phyloP scores from a whole-genome alignment of 2,888 invertebrate genomes.

The Idaea straminata region DNA sequence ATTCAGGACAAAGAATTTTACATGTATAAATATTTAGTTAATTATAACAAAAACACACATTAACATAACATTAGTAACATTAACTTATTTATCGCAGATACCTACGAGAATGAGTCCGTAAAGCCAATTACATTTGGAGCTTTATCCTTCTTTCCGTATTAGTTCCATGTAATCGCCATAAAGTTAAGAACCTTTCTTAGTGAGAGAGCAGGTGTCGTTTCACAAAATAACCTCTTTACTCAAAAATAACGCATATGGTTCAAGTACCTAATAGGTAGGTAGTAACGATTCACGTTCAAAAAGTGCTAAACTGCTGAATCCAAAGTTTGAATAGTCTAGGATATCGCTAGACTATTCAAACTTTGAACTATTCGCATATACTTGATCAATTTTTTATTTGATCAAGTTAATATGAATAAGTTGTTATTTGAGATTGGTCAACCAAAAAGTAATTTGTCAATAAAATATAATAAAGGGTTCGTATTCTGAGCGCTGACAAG shows the following conservation, averaged over 20 bases:
- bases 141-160: constrained; percentile 30
- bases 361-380: no score
- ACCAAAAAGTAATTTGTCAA: no score
- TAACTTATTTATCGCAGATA: neutral
- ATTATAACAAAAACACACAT: neutral
- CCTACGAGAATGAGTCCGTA: constrained; percentile 13
- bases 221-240: constrained; percentile 39
- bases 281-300: constrained; percentile 17
- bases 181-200: constrained; percentile 32
- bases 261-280: constrained; percentile 21
- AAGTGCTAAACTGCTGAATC: neutral
- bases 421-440: no score
- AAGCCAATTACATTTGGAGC: constrained; percentile 36
- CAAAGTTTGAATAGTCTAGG: no score
- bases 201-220: constrained; percentile 37
- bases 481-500: no score
- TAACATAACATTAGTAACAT: neutral
- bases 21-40: no score
- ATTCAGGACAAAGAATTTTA: no score
- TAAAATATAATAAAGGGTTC: no score
- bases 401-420: no score
- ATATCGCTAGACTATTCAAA: no score
- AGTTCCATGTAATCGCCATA: constrained; percentile 29
- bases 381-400: no score
- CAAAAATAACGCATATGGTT: constrained; percentile 31